Base-by-base conservation (phyloP, 2,797 vertebrate species). In the Aulostomus chinensis region DNA sequence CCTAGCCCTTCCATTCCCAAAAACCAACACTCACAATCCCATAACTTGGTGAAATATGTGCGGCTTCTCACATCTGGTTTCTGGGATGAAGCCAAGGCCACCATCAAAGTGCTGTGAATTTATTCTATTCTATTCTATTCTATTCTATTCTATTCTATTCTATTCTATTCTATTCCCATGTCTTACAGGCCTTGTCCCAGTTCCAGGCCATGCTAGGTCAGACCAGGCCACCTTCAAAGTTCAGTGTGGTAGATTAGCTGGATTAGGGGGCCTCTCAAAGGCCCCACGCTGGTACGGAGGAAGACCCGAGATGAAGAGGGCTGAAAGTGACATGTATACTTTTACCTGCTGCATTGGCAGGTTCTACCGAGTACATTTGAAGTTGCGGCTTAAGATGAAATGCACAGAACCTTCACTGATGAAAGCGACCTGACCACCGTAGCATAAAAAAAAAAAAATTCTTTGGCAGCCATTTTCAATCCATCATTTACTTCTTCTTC, bases 181-280 rank as follows among this genome's bases (percentile, higher is more conserved):
- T 49, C 14, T 66, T 78, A 68, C 46, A 63, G 77, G 48, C 39
- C 79, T 48, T 53, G 77, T 68, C 52, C 73, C 57, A 30, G 70
- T 81, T 78, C 58, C 84, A 83, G 81, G 66, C 63, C 64, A 76
- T 48, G 52, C 75, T 83, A 82, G 85, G 84, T 84, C 80, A 90
- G 83, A 73, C 58, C 78, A 86, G 91, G 93, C 92, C 92, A 93
- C 93, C 93, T 94, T 93, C 91, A 92, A 91, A 94, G 93, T 93
- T 93, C 90, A 93, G 91, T 92, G 91, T 92, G 85, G 89, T 88
- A 94, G 94, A 96, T 96, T 96, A 96, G 93, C 90, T 92, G 94
- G 94, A 95, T 96, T 96, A 95, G 88, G 78, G 80, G 81, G 86
- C 89, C 89, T 87, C 84, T 94, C 88, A 94, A 95, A 93, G 92